Base-by-base conservation (phyloP, 2,113 vertebrate genomes). In the Haemorhous mexicanus region DNA sequence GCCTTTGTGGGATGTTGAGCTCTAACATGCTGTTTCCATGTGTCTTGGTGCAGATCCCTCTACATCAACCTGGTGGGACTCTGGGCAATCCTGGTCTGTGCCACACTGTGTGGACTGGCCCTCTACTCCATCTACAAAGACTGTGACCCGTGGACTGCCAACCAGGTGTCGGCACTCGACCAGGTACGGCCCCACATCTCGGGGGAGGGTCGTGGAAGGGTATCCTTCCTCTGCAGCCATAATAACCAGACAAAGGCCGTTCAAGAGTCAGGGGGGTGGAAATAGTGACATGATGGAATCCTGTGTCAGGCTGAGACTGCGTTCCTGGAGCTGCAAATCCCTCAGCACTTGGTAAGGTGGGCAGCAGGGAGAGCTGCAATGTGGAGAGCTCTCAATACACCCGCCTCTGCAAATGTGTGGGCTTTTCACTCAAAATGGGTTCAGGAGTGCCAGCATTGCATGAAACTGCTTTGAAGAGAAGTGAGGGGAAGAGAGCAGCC, bases 41-140 rank as follows among this genome's bases (percentile, higher is more conserved):
- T 11, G 17, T 87, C 20, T 52, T 50, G 79, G 16, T 79, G 28
- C 92, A 99, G 99, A 96, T 98, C 99, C 56, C 98, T 99, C 90
- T 99, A 98, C 91, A 87, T 99, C 93, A 99, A 99, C 93, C 97
- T 99, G 19, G 3, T 99, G 63, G 99, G 98, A n/a, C 98, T 99
- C 67, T 99, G 98, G 98, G 93, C 56, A 2, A 98, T 99, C 94
- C 94, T 99, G 44, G 18, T 63, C 52, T 99, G 98, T 14, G 96
- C 99, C 0, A 94, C 98, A 26, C 97, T 99, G 32, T 98, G 98
- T 33, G 99, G 99, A 49, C 87, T 99, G 79, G 90, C 98, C 63
- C 97, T 99, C 33, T 99, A 99, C 94, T 99, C 99, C 22, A 95
- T 99, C 93, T 99, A 99, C 93, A 99, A 97, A 52, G 97, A 97